These are phyloP conservation scores for Epizoanthus scotinus DNA, from an alignment of 92 coral and sea anemone genomes.

Conservation along the genomic window DNA sequence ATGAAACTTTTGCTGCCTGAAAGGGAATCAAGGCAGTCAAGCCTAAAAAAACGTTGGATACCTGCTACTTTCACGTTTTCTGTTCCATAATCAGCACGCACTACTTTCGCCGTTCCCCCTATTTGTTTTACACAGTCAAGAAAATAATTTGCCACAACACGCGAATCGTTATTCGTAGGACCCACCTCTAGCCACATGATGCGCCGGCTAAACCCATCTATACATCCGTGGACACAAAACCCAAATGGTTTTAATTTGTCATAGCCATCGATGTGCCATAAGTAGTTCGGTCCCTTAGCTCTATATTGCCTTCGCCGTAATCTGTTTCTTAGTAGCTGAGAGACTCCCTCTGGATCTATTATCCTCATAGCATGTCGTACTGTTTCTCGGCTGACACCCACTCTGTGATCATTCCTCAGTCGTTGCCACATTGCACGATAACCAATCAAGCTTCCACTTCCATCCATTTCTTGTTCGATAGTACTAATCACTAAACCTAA, in stretches of 20 bases:
- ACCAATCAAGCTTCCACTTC: slow-evolving; percentile 32
- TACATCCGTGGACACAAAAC: slow-evolving; percentile 38
- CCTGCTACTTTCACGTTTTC: slow-evolving; percentile 28
- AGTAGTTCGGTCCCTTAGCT: slow-evolving; percentile 14
- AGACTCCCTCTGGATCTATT: slow-evolving; percentile 34
- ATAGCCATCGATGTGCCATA: slow-evolving; percentile 36
- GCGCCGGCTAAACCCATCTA: slow-evolving; percentile 41
- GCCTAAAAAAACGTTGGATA: slow-evolving; percentile 15
- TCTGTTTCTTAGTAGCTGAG: slow-evolving; percentile 30
- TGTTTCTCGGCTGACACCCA: slow-evolving; percentile 42
- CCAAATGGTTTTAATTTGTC: no score
- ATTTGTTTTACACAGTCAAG: slow-evolving; percentile 22
- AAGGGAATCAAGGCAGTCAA: slow-evolving; percentile 18
- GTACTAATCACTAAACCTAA: slow-evolving; percentile 30
- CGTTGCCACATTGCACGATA: slow-evolving; percentile 37
- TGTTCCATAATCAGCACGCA: slow-evolving; percentile 29
- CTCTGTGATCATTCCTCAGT: slow-evolving; percentile 28
- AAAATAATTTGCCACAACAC: slow-evolving; percentile 37
- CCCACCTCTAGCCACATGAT: slow-evolving; percentile 39
- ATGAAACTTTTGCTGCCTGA: slow-evolving; percentile 20
- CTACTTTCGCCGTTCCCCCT: slow-evolving; percentile 19
- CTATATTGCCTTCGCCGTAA: slow-evolving; percentile 30
- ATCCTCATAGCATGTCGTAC: slow-evolving; percentile 34
- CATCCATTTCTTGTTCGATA: slow-evolving; percentile 39
- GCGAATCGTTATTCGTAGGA: slow-evolving; percentile 29